Evolutionary conservation across 1,140 invertebrate genomes (phyloP), one percentile per base, ranked within the genome.

Genomic region (Drosophila nikananu): DNA sequence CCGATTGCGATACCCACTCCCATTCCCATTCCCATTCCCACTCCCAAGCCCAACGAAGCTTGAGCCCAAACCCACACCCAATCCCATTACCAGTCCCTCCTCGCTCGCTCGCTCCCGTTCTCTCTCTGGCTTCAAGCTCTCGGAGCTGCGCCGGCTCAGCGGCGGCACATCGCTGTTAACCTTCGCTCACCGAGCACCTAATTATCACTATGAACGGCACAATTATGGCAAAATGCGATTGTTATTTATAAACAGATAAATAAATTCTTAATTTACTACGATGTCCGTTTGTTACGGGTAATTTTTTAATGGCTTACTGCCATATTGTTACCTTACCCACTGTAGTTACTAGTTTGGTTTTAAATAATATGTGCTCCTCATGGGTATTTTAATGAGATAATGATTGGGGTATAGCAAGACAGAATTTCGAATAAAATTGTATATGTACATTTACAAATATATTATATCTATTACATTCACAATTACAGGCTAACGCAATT

Each of bases 171-270:
- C 62, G 63, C 65, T 74, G 63, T 66, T 66, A 66, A 72, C 77
- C 80, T 60, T 68, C 60, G 62, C 58, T 78, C 72, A 30, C 64
- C 82, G 83, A 86, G 81, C 75, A 74, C 81, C 83, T 86, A 77
- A 87, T 86, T 86, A 89, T 86, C 84, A 78, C 66, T 83, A 83
- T 80, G 67, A 89, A 80, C 80, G 78, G 80, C 78, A 75, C 67
- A 89, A 83, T 80, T 89, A 89, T 68, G 61, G 71, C 82, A 67
- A 73, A 81, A 89, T 86, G 76, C 58, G 86, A 74, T 83, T 77
- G 79, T 66, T 89, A 70, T 73, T 77, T 80, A 73, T 58, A 80
- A 76, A 65, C 62, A 65, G 54, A 66, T 59, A 58, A 76, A 74
- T 64, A 74, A 74, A 57, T 75, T 71, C 39, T 23, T 57, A 57